Evolutionary conservation across 2,797 vertebrate genomes (phyloP).

Genomic region (Acanthis flammea): DNA sequence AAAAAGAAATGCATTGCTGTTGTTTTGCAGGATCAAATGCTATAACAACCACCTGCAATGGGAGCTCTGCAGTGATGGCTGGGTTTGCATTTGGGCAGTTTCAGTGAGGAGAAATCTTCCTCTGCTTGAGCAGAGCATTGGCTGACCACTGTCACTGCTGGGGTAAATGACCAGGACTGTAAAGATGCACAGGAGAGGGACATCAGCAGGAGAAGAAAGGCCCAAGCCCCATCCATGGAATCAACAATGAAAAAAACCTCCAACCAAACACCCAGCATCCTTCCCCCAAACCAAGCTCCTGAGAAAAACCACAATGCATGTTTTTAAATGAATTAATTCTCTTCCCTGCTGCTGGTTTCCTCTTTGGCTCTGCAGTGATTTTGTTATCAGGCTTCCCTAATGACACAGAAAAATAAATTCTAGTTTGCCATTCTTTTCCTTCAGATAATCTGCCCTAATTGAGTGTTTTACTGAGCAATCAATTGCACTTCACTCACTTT

Average conservation of each 20-base stretch:
- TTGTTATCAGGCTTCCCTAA: not conserved
- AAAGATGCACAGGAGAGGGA: not conserved
- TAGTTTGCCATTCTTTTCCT: not conserved
- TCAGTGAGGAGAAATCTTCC: not conserved
- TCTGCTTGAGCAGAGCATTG: not conserved
- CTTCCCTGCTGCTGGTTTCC: not conserved
- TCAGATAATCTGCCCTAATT: not conserved
- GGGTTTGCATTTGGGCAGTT: not conserved
- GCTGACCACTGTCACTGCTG: not conserved
- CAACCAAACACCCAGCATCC: not conserved
- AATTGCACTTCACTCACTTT: not conserved
- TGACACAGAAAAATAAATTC: not conserved
- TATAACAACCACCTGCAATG: not conserved
- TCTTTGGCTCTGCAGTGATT: not conserved
- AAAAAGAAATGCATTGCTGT: not conserved
- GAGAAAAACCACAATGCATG: not conserved
- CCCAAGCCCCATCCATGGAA: rapidly evolving
- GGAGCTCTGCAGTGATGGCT: not conserved
- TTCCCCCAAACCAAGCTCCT: rapidly evolving
- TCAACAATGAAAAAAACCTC: not conserved
- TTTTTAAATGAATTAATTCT: not conserved
- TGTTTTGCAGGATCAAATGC: not conserved
- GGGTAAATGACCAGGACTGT: not conserved
- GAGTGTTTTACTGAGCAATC: not conserved
- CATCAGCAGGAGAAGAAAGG: not conserved